Percentiles rank a stretch among this genome's conserved stretches.
phyloP scores from a whole-genome alignment of 2,113 vertebrate genomes.

The Microcebus griseorufus region DNA sequence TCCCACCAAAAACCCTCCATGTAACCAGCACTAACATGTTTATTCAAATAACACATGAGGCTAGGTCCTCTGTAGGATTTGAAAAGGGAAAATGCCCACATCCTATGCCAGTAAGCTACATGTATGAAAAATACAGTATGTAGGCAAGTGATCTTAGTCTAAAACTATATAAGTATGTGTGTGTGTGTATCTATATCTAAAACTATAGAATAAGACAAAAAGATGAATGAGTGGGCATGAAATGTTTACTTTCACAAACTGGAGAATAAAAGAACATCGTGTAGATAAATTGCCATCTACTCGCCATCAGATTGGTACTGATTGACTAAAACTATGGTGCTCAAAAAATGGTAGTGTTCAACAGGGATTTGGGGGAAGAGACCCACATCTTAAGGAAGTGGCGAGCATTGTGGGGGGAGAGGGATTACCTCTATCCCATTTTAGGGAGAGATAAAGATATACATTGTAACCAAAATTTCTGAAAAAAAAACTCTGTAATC shows the following conservation, averaged over 20 bases:
- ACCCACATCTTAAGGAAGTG: too few species aligned
- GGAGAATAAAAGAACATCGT: background rate
- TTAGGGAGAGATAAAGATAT: too few species aligned
- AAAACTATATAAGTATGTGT: background rate
- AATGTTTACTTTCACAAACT: background rate
- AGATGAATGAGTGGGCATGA: background rate
- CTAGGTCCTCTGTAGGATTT: background rate
- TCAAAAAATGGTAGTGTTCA: too few species aligned
- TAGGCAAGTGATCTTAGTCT: background rate
- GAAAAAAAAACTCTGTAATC: too few species aligned
- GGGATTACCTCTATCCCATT: too few species aligned
- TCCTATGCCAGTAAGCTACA: background rate
- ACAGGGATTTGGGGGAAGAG: too few species aligned
- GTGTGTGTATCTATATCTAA: rapidly evolving
- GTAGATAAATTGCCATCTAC: background rate
- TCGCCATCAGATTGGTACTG: too few species aligned
- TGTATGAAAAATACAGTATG: background rate
- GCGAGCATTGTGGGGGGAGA: too few species aligned
- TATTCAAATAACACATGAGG: background rate
- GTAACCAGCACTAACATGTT: background rate
- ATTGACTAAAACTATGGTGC: too few species aligned
- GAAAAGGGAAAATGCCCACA: background rate
- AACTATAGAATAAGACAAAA: background rate
- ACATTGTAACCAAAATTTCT: too few species aligned
- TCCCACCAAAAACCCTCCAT: background rate